Base-by-base conservation (phyloP, 2,113 vertebrate genomes). In the Corythornis vintsioides region DNA sequence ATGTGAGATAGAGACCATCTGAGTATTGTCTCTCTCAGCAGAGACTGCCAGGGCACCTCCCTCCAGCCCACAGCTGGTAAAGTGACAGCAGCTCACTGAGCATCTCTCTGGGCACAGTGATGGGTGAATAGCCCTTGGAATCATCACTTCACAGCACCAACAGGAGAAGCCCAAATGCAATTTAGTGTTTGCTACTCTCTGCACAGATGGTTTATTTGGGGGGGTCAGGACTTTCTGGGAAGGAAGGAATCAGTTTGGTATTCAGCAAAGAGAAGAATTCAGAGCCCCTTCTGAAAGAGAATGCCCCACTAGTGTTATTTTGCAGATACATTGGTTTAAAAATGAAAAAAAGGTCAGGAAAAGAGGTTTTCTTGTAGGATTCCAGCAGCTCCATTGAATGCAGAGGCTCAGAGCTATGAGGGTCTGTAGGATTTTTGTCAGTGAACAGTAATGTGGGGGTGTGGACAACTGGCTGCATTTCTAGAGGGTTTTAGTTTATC, bases 31-130 rank as follows among this genome's bases (percentile, higher is more conserved):
- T 64, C 76, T 12, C 10, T 38, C 38, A 38, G 11, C 38, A 38
- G 26, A 93, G 82, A 93, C 45, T 19, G 13, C 12, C 4, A 0
- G 70, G 70, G 33, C 40, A 33, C 29, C 45, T 42, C 10, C 17
- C 66, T 78, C 4, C 53, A 82, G 77, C 83, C 56, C 86, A 35
- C 47, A 48, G 63, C n/a, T 83, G 64, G 72, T 56, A 53, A 86
- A 56, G 7, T 20, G 26, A 59, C 77, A 55, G 42, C 0, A 0
- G 8, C 28, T 56, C 7, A 0, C 33, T 66, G 48, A 86, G 31
- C 2, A 0, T 31, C n/a, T 67, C 85, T 72, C 71, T 78, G 47
- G 72, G 47, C 66, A 8, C 7, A 40, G 55, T 20, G 55, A 59
- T 18, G 15, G 33, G 48, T 4, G 14, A 29, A 28, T 25, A 38